phyloP scores from a whole-genome alignment of 2,888 invertebrate species.

The Gymnosoma rotundatum region DNA sequence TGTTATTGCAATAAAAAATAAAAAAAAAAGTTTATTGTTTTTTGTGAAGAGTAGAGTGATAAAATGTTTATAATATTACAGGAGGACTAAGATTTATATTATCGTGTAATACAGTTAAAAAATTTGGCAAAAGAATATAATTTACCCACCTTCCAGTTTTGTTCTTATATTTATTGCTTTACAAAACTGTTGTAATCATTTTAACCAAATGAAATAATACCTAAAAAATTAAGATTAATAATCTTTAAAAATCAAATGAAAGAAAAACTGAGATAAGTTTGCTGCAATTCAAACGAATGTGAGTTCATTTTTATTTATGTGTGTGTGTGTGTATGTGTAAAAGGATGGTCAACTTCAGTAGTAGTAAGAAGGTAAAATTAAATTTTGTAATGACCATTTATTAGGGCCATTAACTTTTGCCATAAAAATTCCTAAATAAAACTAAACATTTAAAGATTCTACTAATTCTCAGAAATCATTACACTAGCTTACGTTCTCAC shows the following conservation, averaged over 20 bases:
- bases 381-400: conserved; percentile 56
- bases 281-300: too few species aligned
- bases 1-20: conserved; percentile 54
- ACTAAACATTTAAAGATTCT: conserved; percentile 56
- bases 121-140: conserved; percentile 44
- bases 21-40: conserved; percentile 23
- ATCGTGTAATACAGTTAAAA: conserved; percentile 63
- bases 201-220: neutral
- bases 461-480: conserved; percentile 63
- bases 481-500: conserved; percentile 49
- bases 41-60: too few species aligned
- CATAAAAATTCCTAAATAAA: conserved; percentile 46
- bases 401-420: conserved; percentile 57
- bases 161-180: neutral
- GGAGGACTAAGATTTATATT: conserved; percentile 65
- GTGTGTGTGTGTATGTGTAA: neutral
- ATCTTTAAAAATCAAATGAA: too few species aligned
- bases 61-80: conserved; percentile 43
- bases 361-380: conserved; percentile 44
- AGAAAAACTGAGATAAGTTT: too few species aligned
- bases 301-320: neutral
- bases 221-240: conserved; percentile 5
- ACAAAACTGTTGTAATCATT: neutral
- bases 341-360: conserved; percentile 3
- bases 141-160: neutral